Conservation (phyloP, 2,888 invertebrate genomes). For the Acanthosepion pharaonis region DNA sequence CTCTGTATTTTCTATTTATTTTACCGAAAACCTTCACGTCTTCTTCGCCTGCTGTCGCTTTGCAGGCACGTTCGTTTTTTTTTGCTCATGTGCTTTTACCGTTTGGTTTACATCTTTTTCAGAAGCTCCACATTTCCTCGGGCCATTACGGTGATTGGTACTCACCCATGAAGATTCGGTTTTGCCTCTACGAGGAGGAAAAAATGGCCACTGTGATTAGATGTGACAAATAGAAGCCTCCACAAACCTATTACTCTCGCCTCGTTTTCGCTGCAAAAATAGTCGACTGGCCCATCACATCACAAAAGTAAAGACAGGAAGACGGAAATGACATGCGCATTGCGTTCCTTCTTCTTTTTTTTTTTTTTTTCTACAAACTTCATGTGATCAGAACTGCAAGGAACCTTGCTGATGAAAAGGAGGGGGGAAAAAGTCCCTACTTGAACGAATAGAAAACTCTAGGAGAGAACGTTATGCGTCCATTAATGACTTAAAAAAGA, state of each 20-base stretch:
- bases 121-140: background rate
- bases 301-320: background rate
- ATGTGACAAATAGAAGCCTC: constrained; percentile 9
- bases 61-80: background rate
- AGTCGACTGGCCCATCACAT: constrained; percentile 20
- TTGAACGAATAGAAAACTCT: background rate
- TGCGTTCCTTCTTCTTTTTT: background rate
- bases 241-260: constrained; percentile 33
- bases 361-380: background rate
- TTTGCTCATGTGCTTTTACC: background rate
- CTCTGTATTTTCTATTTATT: background rate
- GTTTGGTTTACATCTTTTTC: background rate
- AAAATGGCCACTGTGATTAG: background rate
- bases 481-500: background rate
- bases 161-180: background rate
- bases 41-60: background rate
- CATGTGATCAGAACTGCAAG: background rate
- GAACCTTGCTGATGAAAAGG: background rate
- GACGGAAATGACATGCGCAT: background rate
- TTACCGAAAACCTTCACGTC: background rate
- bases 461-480: background rate
- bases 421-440: background rate
- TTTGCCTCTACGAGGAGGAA: background rate
- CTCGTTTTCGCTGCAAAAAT: background rate
- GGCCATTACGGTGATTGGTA: background rate